Conservation (phyloP, 1,140 invertebrate genomes). For the Drosophila varians region DNA sequence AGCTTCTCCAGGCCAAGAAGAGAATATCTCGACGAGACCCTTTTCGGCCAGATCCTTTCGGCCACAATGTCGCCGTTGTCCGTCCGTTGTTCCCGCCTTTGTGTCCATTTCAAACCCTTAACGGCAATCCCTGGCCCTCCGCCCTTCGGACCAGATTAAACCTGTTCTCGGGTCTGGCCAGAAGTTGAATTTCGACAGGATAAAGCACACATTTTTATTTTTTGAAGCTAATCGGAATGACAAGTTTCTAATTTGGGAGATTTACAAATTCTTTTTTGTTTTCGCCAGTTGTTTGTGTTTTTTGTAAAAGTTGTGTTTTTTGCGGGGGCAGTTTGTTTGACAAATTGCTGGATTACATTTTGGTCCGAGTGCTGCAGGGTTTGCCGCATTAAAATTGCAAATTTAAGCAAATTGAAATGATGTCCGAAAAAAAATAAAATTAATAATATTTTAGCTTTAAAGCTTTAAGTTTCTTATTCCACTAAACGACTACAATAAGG, state of each 20-base stretch:
- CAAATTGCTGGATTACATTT: conserved; percentile 34
- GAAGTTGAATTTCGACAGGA: too few species aligned
- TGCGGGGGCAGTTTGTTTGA: conserved; percentile 39
- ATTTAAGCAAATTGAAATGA: conserved; percentile 33
- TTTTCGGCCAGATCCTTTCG: conserved; percentile 31
- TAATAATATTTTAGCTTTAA: too few species aligned
- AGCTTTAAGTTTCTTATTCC: neutral
- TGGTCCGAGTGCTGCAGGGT: conserved; percentile 15
- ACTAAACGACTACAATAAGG: too few species aligned
- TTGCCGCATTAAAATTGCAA: conserved; percentile 32
- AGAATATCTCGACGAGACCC: too few species aligned
- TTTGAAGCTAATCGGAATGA: conserved; percentile 66
- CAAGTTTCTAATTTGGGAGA: conserved; percentile 70
- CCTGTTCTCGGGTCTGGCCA: conserved; percentile 23
- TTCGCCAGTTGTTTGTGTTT: conserved; percentile 6
- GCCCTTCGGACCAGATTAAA: conserved; percentile 29
- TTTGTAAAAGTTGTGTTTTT: conserved; percentile 13
- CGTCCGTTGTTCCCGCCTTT: neutral
- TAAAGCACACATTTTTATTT: conserved; percentile 8
- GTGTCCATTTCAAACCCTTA: conserved; percentile 31
- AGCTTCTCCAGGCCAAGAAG: conserved; percentile 15
- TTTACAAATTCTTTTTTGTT: conserved; percentile 34
- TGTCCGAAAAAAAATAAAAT: neutral
- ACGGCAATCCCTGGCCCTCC: conserved; percentile 26
- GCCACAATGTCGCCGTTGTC: conserved; percentile 31